These are phyloP conservation scores for Esperia sulphurella DNA, from an alignment of 2,888 invertebrate species.

Conservation along the genomic window DNA sequence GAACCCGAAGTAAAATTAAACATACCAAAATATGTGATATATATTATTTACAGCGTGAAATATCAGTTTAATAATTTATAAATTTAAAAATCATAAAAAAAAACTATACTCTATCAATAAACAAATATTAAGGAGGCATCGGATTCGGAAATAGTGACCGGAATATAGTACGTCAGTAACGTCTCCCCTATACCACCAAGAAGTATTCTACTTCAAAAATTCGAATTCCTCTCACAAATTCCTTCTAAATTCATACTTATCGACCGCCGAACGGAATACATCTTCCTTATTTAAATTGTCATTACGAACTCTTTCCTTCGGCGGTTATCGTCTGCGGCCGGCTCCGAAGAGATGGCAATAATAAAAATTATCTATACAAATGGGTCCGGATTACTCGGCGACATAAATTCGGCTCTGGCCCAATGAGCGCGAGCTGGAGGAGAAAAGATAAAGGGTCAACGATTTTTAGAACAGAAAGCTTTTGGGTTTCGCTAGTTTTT, in stretches of 20 bases:
- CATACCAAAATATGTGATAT: too few species aligned
- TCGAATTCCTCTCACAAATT: constrained; percentile 58
- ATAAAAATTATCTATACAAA: constrained; percentile 80
- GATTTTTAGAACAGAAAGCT: constrained; percentile 55
- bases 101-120: too few species aligned
- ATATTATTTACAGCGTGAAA: too few species aligned
- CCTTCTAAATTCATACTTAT: constrained; percentile 63
- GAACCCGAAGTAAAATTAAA: too few species aligned
- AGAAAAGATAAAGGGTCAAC: constrained; percentile 74
- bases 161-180: too few species aligned
- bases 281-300: constrained; percentile 79
- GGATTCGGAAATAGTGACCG: too few species aligned
- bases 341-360: constrained; percentile 75
- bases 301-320: constrained; percentile 77
- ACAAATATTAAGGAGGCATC: too few species aligned
- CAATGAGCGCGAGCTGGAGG: constrained; percentile 68
- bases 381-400: constrained; percentile 74
- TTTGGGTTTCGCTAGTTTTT: constrained; percentile 19
- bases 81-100: too few species aligned
- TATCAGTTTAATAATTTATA: too few species aligned
- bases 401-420: constrained; percentile 77
- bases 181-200: too few species aligned
- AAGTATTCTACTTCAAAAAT: constrained; percentile 36
- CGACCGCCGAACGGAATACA: constrained; percentile 70
- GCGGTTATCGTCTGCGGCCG: constrained; percentile 69